A percentile compares a stretch with the other conserved stretches of the same genome.
Conservation (phyloP, 1,140 invertebrate genomes). For the Rhagoletis pomonella region DNA sequence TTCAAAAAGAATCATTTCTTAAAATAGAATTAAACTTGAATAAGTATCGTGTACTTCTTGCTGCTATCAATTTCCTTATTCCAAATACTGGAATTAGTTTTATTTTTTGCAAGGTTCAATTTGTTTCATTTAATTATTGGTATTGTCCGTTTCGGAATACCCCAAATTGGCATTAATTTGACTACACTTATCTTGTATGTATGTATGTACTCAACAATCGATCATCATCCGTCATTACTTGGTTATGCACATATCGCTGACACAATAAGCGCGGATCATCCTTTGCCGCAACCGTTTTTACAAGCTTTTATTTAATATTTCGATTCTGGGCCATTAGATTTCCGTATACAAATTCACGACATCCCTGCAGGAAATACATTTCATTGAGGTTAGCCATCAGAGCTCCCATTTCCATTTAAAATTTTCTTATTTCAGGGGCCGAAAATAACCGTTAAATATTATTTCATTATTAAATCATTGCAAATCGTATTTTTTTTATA, state of each 20-base stretch:
- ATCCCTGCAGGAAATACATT: neutral
- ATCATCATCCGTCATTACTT: constrained; percentile 11
- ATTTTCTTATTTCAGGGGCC: too few relatives aligned
- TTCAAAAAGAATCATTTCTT: neutral
- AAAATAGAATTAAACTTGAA: neutral
- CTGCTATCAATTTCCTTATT: constrained; percentile 22
- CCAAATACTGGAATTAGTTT: neutral
- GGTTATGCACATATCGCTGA: neutral
- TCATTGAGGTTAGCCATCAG: too few relatives aligned
- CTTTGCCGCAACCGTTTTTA: neutral
- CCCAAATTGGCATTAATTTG: constrained; percentile 15
- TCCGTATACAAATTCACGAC: neutral
- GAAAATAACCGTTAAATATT: too few relatives aligned
- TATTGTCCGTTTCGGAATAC: constrained; percentile 14
- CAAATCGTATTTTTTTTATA: too few relatives aligned
- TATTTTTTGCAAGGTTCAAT: neutral
- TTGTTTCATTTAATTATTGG: neutral
- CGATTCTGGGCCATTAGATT: neutral
- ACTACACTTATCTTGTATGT: neutral
- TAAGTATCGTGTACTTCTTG: neutral
- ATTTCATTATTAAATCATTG: too few relatives aligned
- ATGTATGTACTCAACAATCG: neutral
- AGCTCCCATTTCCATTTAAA: too few relatives aligned
- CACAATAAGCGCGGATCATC: neutral
- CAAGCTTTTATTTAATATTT: neutral